Base-by-base conservation (phyloP, 1,140 invertebrate genomes). In the Galleria mellonella region DNA sequence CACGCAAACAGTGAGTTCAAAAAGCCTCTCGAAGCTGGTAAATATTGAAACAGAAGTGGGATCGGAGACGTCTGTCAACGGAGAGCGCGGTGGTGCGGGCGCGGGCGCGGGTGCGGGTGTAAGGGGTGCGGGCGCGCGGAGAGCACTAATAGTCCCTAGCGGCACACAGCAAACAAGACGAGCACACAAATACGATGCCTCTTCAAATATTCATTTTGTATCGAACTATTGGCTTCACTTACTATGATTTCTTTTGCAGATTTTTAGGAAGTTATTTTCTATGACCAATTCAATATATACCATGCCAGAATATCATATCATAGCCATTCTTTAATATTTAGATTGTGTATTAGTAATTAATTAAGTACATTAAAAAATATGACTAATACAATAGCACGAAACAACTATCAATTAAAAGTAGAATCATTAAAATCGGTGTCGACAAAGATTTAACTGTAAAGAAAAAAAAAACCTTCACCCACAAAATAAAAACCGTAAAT, bases 41-140 rank as follows among this genome's bases (percentile, higher is more conserved):
- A 84, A 84, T 84, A 84, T 84, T 84, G 81, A 81, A 82, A 69
- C 74, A 84, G 78, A 79, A 81, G 76, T 74, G 78, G 76, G 72
- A 77, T 82, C 64, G 70, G 70, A 78, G 73, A 75, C 65, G 71
- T 71, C 74, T 67, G 68, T 58, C 55, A 59, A 51, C 56, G 55
- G 39, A 54, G 47, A 46, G 56, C 51, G 45, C 32, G 44, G 30
- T 50, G 32, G 13, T 52, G 10, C 52, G 32, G 15, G 39, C 10
- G 53, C 29, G 13, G 36, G 43, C 12, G 48, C 37, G 6, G 17
- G 17, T 3, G 52, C 43, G 35, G 44, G 30, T 49, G 32, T 11
- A 53, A 10, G 55, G 32, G 15, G 39, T 11, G 53, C 29, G 13
- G 36, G 43, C n/a, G 50, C 36, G 49, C 63, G 51, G 42, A 52